Evolutionary conservation across 2,113 vertebrate genomes (phyloP).

Genomic region (Oriolus oriolus): DNA sequence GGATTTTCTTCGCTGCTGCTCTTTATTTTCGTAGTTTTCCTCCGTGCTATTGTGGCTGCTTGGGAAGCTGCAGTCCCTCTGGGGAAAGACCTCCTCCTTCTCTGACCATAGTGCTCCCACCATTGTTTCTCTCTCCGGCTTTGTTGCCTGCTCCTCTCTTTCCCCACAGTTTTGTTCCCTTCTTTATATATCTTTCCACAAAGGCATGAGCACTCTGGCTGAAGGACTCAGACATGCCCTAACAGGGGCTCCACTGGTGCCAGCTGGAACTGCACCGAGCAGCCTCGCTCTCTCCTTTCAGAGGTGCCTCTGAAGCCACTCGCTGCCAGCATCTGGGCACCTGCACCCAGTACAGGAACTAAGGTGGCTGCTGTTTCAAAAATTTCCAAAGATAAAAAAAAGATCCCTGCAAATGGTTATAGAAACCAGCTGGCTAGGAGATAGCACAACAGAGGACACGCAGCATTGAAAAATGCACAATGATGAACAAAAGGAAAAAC

Average conservation of each 20-base stretch:
- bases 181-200: background rate
- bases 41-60: background rate
- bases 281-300: accelerated
- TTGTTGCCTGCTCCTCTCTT: background rate
- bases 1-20: background rate
- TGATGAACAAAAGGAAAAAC: background rate
- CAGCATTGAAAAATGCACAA: background rate
- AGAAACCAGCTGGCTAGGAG: background rate
- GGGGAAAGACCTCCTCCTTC: background rate
- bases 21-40: accelerated
- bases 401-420: background rate
- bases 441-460: background rate
- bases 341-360: no score
- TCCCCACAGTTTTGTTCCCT: background rate
- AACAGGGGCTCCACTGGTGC: accelerated
- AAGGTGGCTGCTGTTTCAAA: background rate
- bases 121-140: background rate
- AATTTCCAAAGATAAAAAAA: background rate
- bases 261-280: accelerated
- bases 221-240: background rate
- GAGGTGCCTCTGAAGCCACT: background rate
- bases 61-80: background rate
- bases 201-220: background rate
- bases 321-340: accelerated
- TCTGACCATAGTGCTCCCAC: background rate